Evolutionary conservation across 2,888 invertebrate species (phyloP).

Genomic region (Tridacna gigas): DNA sequence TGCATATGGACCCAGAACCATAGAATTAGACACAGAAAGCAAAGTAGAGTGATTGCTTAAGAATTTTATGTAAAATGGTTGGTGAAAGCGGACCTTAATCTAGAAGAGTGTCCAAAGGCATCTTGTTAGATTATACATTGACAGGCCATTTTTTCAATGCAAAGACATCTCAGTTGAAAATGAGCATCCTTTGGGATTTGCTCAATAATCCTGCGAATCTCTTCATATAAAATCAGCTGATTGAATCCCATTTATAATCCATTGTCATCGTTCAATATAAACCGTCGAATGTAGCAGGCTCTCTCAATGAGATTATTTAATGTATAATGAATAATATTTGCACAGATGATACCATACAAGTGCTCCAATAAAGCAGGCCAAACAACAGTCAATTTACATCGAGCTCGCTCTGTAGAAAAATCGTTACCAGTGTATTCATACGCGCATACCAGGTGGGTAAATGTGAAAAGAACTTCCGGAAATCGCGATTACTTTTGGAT

Average conservation of each 20-base stretch:
- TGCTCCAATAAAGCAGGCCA: conserved; percentile 21
- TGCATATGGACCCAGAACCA: too few species aligned
- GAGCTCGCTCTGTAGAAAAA: conserved; percentile 10
- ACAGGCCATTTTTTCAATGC: too few species aligned
- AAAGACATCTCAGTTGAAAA: not conserved
- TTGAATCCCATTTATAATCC: conserved; percentile 27
- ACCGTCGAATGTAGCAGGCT: conserved; percentile 24
- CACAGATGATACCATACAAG: conserved; percentile 21
- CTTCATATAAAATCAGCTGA: conserved; percentile 23
- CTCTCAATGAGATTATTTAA: conserved; percentile 21
- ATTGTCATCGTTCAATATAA: conserved; percentile 19
- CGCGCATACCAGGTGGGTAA: conserved; percentile 19
- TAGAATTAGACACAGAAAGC: too few species aligned
- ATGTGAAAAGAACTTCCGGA: conserved; percentile 27
- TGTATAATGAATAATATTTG: conserved; percentile 30
- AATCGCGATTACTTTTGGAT: conserved; percentile 23
- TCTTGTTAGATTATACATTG: too few species aligned
- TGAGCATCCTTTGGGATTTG: conserved; percentile 10
- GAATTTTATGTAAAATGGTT: too few species aligned
- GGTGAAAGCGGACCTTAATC: too few species aligned
- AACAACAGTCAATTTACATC: conserved; percentile 27
- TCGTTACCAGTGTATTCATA: conserved; percentile 27
- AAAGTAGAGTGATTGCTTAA: too few species aligned
- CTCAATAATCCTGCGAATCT: conserved; percentile 14
- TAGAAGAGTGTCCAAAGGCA: too few species aligned